These are phyloP conservation scores for Pollenia labialis DNA, from an alignment of 2,888 invertebrate genomes.

Conservation along the genomic window DNA sequence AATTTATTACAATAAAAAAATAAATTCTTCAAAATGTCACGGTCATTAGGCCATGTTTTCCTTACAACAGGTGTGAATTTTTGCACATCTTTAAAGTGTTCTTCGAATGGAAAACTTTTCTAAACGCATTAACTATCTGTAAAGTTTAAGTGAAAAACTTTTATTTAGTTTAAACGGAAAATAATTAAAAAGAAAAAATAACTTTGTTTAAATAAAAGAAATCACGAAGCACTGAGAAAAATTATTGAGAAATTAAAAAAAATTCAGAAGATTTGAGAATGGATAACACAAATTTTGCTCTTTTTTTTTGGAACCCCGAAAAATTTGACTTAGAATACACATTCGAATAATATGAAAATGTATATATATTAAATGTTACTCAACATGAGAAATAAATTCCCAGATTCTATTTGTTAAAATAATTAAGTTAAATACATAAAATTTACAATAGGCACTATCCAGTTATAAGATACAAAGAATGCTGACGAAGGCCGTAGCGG, in stretches of 20 bases:
- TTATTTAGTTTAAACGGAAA: slow-evolving; percentile 1
- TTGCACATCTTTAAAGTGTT: slow-evolving; percentile 41
- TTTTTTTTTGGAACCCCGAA: too few species aligned
- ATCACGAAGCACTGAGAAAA: slow-evolving; percentile 5
- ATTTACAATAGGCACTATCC: too few species aligned
- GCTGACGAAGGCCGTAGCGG: too few species aligned
- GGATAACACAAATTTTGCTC: too few species aligned
- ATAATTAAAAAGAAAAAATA: neutral
- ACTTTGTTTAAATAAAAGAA: neutral
- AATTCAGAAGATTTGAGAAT: too few species aligned
- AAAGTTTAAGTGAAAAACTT: neutral
- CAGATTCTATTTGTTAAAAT: too few species aligned
- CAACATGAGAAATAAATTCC: too few species aligned
- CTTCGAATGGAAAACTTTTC: neutral
- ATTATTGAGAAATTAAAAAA: neutral
- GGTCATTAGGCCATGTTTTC: neutral
- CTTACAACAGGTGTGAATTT: slow-evolving; percentile 50
- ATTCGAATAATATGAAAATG: too few species aligned
- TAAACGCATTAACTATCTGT: neutral
- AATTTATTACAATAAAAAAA: neutral
- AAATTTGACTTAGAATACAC: too few species aligned
- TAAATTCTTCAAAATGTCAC: slow-evolving; percentile 17
- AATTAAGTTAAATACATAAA: too few species aligned
- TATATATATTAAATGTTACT: too few species aligned
- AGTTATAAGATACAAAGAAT: too few species aligned